Evolutionary conservation across 23 tunicate genomes (phyloP).

Genomic region (Aplidium turbinatum): DNA sequence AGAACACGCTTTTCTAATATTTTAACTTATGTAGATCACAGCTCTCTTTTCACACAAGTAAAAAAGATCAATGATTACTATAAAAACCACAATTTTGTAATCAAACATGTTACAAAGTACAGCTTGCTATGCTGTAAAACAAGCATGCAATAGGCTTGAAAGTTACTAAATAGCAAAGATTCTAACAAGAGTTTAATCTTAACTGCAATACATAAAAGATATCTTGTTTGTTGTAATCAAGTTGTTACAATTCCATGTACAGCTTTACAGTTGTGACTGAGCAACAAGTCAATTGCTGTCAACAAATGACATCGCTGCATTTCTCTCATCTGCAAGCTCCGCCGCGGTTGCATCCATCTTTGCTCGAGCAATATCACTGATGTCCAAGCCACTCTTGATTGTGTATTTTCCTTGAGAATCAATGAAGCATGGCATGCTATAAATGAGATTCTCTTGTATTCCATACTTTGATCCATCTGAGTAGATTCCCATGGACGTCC

Average conservation of each 20-base stretch:
- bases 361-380: conserved; percentile 71
- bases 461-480: conserved; percentile 82
- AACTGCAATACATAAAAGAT: neutral
- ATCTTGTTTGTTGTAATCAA: neutral
- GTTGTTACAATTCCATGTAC: conserved; percentile 27
- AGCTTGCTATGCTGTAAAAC: no score
- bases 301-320: conserved; percentile 52
- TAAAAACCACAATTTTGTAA: no score
- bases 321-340: conserved; percentile 73
- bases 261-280: conserved; percentile 75
- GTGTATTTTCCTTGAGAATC: conserved; percentile 48
- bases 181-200: no score
- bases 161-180: no score
- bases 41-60: no score
- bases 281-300: conserved; percentile 73
- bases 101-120: no score
- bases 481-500: conserved; percentile 89
- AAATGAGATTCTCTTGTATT: conserved; percentile 76
- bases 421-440: conserved; percentile 80
- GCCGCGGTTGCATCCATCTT: conserved; percentile 86
- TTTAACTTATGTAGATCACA: no score
- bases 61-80: no score
- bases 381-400: conserved; percentile 59
- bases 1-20: no score
- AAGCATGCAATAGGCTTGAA: no score